These are phyloP conservation scores for Chelon labrosus DNA, from an alignment of 2,797 vertebrate species.

Conservation along the genomic window DNA sequence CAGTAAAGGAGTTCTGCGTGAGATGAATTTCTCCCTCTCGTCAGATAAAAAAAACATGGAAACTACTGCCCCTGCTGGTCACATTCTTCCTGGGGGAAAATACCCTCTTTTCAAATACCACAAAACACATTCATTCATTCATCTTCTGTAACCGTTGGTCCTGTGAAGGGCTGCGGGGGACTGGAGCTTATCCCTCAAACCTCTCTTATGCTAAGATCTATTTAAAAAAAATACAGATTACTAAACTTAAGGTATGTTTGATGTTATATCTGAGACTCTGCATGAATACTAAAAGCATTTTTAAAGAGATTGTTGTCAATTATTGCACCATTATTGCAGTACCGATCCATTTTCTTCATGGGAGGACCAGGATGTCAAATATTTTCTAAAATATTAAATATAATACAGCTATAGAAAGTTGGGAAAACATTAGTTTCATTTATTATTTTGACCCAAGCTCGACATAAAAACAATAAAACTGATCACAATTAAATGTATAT, in stretches of 20 bases:
- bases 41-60: not conserved
- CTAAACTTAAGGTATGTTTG: not conserved
- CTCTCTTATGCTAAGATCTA: not conserved
- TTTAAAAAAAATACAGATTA: not conserved
- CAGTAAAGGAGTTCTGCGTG: slow-evolving; percentile 15
- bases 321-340: no score
- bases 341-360: no score
- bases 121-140: no score
- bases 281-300: not conserved
- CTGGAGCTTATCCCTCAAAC: no score
- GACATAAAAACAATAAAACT: not conserved
- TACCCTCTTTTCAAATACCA: not conserved
- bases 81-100: not conserved
- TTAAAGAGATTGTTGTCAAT: no score
- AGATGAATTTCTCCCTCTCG: slow-evolving; percentile 2
- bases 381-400: no score
- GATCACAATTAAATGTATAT: not conserved
- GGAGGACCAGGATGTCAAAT: no score
- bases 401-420: no score
- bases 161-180: no score
- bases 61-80: slow-evolving; percentile 32
- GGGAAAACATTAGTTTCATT: no score
- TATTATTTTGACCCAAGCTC: no score
- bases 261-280: not conserved
- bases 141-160: no score